A percentile compares a stretch with the other conserved stretches of the same genome.
phyloP scores from a whole-genome alignment of 2,113 vertebrate species.

The Diglossa brunneiventris region DNA sequence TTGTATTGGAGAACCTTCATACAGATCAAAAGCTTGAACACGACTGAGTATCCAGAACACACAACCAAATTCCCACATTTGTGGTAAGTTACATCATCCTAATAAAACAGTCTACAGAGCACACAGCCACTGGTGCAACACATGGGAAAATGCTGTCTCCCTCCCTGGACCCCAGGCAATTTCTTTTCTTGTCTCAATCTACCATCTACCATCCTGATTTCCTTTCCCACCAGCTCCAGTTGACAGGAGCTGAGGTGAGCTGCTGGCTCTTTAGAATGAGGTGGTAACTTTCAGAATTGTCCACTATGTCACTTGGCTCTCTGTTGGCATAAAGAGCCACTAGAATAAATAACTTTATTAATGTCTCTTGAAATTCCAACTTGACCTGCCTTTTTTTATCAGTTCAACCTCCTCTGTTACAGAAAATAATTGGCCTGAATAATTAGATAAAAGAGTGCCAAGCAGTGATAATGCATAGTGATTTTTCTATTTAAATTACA shows the following conservation, averaged over 20 bases:
- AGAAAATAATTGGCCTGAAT: not conserved
- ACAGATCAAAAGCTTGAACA: not conserved
- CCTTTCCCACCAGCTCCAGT: not conserved
- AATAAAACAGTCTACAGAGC: not conserved
- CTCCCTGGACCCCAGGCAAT: not conserved
- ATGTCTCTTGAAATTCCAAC: not conserved
- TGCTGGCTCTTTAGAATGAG: not conserved
- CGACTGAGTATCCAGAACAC: not conserved
- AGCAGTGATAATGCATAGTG: not conserved
- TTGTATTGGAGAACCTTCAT: not conserved
- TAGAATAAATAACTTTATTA: not conserved
- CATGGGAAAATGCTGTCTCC: not conserved
- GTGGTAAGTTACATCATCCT: fast-evolving
- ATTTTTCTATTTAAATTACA: slow-evolving; percentile 22
- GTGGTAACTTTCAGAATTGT: not conserved
- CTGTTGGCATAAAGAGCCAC: not conserved
- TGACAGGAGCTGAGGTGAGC: not conserved
- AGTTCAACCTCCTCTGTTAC: not conserved
- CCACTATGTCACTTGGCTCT: not conserved
- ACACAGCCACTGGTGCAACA: not conserved
- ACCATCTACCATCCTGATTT: not conserved
- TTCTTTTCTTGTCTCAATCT: not conserved
- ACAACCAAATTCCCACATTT: not conserved
- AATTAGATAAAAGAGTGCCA: slow-evolving; percentile 15
- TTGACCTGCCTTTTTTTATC: not conserved